These are phyloP conservation scores for Urophycis tenuis DNA, from an alignment of 2,797 vertebrate genomes.

Conservation along the genomic window DNA sequence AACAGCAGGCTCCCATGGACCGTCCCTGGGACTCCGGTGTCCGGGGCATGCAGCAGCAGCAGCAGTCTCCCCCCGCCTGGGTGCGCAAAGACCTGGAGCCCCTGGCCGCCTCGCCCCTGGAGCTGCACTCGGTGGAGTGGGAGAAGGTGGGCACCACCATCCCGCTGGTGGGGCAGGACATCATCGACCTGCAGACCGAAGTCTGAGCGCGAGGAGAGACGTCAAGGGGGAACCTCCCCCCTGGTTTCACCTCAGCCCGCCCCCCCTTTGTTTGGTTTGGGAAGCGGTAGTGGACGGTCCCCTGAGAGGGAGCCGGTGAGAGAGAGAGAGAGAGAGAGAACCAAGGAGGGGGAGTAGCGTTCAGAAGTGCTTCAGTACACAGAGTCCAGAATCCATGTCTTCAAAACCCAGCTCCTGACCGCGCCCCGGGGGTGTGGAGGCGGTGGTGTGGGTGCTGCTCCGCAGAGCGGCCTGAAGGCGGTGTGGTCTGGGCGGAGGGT, in stretches of 20 bases:
- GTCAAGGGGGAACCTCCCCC: slow-evolving; percentile 57
- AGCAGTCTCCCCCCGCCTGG: slow-evolving; percentile 89
- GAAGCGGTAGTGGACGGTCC: slow-evolving; percentile 18
- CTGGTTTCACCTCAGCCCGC: slow-evolving; percentile 64
- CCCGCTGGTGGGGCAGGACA: slow-evolving; percentile 96
- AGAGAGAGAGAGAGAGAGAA: slow-evolving; percentile 21
- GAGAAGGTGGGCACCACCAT: slow-evolving; percentile 91
- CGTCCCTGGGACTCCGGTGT: slow-evolving; percentile 95
- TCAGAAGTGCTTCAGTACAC: slow-evolving; percentile 39
- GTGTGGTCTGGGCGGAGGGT: slow-evolving; percentile 36
- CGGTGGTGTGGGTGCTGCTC: slow-evolving; percentile 56
- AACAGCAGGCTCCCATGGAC: slow-evolving; percentile 88
- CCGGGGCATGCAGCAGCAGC: slow-evolving; percentile 70
- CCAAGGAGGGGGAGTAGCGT: slow-evolving; percentile 15
- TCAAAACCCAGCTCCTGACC: slow-evolving; percentile 59
- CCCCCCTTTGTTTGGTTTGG: slow-evolving; percentile 61
- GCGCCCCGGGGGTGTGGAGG: slow-evolving; percentile 24
- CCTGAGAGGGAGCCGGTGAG: slow-evolving; percentile 44
- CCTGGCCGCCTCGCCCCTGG: slow-evolving; percentile 82
- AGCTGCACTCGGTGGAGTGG: slow-evolving; percentile 95
- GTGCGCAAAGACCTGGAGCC: slow-evolving; percentile 94
- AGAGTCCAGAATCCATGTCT: slow-evolving; percentile 67
- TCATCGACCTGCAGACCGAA: slow-evolving; percentile 99
- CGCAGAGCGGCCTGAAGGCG: slow-evolving; percentile 42
- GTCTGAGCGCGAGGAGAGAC: slow-evolving; percentile 76